Evolutionary conservation across 2,797 vertebrate genomes (phyloP).

Genomic region (Phalloptychus januarius): DNA sequence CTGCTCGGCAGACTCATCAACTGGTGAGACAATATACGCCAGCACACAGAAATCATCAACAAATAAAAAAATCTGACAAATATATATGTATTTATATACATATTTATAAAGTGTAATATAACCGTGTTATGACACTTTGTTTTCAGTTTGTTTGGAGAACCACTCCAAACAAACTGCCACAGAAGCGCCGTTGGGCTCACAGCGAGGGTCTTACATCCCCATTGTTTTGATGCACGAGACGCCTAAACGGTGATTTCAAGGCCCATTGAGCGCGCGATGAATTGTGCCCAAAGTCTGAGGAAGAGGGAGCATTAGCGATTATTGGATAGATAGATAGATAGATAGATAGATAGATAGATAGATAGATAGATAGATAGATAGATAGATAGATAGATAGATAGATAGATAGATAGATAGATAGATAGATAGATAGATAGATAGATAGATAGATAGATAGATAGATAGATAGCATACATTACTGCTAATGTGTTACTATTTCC

Average conservation of each 20-base stretch:
- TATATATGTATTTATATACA: not conserved
- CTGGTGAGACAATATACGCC: slow-evolving; percentile 44
- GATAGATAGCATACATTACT: not conserved
- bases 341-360: slow-evolving; percentile 3
- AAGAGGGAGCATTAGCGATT: slow-evolving; percentile 70
- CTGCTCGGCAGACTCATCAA: slow-evolving; percentile 78
- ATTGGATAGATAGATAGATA: slow-evolving; percentile 36
- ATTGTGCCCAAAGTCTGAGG: slow-evolving; percentile 74
- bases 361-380: not conserved
- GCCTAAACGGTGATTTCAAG: slow-evolving; percentile 82
- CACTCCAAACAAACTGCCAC: slow-evolving; percentile 39
- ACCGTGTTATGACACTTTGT: slow-evolving; percentile 5
- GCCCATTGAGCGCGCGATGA: slow-evolving; percentile 82
- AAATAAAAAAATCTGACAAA: not conserved
- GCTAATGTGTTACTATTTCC: not conserved
- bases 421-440: slow-evolving; percentile 14
- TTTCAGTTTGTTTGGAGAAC: slow-evolving; percentile 36
- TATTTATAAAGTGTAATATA: no score
- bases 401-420: slow-evolving; percentile 5
- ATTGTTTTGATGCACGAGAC: slow-evolving; percentile 78
- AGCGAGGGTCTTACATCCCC: slow-evolving; percentile 70
- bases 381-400: not conserved
- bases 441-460: slow-evolving; percentile 1
- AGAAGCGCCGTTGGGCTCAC: slow-evolving; percentile 77
- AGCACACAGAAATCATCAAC: slow-evolving; percentile 29